These are phyloP conservation scores for Squalus acanthias DNA, from an alignment of 2,797 vertebrate genomes.

Conservation along the genomic window DNA sequence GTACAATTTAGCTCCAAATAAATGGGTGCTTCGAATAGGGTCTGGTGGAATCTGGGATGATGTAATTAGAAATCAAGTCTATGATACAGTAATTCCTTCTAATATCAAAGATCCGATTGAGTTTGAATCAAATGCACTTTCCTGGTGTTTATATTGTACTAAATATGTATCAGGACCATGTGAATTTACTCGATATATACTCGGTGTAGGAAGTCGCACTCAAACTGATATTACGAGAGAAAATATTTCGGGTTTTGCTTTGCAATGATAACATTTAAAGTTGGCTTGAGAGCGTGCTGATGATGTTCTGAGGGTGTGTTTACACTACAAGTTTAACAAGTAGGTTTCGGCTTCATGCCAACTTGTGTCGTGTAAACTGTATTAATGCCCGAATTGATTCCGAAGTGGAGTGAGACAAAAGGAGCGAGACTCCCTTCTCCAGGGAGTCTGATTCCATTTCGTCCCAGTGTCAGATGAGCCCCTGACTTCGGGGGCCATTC, in stretches of 20 bases:
- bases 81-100: not conserved
- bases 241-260: not conserved
- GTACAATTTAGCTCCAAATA: not conserved
- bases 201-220: not conserved
- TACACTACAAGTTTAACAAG: not conserved
- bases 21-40: not conserved
- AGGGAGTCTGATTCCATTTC: not conserved
- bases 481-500: not conserved
- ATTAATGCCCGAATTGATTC: not conserved
- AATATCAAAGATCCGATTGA: not conserved
- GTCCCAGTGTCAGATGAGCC: not conserved
- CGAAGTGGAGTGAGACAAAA: not conserved
- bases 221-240: not conserved
- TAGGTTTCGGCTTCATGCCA: not conserved
- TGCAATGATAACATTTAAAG: not conserved
- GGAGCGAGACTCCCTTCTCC: not conserved
- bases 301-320: not conserved
- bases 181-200: not conserved
- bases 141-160: not conserved
- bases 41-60: not conserved
- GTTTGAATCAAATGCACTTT: not conserved
- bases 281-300: not conserved
- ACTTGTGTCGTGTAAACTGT: not conserved
- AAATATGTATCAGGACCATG: not conserved
- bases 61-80: not conserved